Percentiles rank a stretch among this genome's conserved stretches.
Evolutionary conservation across 2,113 vertebrate genomes (phyloP).

Genomic region (Gila orcuttii): DNA sequence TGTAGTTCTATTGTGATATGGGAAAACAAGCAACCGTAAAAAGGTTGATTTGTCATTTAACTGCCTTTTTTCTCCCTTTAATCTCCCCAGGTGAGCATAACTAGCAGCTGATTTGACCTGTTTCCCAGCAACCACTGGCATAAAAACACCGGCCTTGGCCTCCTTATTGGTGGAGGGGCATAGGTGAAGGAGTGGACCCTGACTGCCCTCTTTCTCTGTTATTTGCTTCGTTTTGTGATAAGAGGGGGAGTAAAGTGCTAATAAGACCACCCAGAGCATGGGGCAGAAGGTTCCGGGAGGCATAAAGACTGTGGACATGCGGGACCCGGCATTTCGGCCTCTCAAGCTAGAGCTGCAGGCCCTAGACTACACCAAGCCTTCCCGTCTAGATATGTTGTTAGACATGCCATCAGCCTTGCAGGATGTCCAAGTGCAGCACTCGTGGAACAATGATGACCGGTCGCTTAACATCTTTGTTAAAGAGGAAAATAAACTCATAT

Average conservation of each 20-base stretch:
- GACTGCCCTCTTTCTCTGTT: constrained; percentile 58
- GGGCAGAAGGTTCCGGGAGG: constrained; percentile 98
- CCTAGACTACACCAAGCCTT: constrained; percentile 90
- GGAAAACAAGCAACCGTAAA: too few species aligned
- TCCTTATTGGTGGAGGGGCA: constrained; percentile 51
- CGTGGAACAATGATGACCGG: constrained; percentile 96
- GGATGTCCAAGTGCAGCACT: constrained; percentile 87
- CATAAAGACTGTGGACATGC: constrained; percentile 97
- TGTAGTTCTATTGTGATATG: too few species aligned
- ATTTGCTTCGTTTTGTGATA: constrained; percentile 61
- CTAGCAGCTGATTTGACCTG: constrained; percentile 2
- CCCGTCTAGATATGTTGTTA: constrained; percentile 91
- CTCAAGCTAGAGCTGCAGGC: constrained; percentile 92
- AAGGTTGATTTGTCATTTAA: constrained; percentile 11
- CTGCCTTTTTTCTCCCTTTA: constrained; percentile 50
- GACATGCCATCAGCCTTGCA: constrained; percentile 88
- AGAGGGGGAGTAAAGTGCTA: constrained; percentile 55
- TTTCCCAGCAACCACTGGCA: constrained; percentile 58
- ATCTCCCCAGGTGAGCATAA: constrained; percentile 69
- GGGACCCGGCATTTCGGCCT: constrained; percentile 90
- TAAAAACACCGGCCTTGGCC: constrained; percentile 19
- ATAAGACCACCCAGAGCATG: constrained; percentile 78
- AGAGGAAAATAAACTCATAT: constrained; percentile 94
- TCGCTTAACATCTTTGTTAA: constrained; percentile 98
- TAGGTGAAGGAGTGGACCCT: constrained; percentile 61